phyloP scores from a whole-genome alignment of 2,113 vertebrate species.

The Chionomys nivalis region DNA sequence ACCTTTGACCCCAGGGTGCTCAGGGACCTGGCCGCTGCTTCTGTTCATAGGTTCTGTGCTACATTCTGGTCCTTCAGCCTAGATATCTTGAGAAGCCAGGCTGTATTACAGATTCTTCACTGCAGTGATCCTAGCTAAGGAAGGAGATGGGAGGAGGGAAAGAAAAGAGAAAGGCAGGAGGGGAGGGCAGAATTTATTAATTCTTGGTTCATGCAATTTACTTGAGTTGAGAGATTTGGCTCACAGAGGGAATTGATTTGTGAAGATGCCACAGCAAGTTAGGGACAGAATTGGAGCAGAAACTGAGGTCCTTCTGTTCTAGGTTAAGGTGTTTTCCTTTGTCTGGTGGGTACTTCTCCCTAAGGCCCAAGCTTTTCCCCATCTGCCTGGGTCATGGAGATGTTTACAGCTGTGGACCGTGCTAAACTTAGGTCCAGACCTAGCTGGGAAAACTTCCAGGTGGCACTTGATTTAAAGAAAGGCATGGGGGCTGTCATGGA shows the following conservation, averaged over 20 bases:
- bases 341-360: not conserved
- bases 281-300: not conserved
- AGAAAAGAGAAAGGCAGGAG: not conserved
- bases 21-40: not conserved
- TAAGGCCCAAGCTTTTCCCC: not conserved
- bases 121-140: not conserved
- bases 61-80: not conserved
- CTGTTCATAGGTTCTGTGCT: not conserved
- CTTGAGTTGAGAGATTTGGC: not conserved
- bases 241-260: not conserved
- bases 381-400: not conserved
- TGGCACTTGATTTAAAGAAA: not conserved
- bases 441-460: not conserved
- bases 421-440: not conserved
- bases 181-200: not conserved
- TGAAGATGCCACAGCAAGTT: not conserved
- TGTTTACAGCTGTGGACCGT: not conserved
- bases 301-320: not conserved
- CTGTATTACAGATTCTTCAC: not conserved
- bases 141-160: too few relatives aligned
- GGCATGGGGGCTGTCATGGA: not conserved
- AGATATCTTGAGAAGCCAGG: not conserved
- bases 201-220: not conserved
- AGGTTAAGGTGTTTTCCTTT: not conserved
- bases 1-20: constrained; percentile 21